A percentile compares a stretch with the other conserved stretches of the same genome.
These are phyloP conservation scores for Paradisaea rubra DNA, from an alignment of 2,113 vertebrate genomes.

Conservation along the genomic window DNA sequence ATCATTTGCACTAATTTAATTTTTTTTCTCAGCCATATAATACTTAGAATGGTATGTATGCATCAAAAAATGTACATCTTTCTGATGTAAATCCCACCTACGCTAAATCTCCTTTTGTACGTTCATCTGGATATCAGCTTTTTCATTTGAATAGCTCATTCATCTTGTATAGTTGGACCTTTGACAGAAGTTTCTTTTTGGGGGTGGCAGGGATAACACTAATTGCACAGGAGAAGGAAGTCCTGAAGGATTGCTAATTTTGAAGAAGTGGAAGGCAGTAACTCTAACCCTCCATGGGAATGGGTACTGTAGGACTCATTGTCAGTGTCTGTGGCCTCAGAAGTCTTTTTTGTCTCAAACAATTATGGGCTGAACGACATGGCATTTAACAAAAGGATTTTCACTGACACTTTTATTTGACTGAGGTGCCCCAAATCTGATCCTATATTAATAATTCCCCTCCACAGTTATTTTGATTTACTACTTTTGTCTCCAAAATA, in stretches of 20 bases:
- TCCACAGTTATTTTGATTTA: not conserved
- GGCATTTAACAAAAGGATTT: not conserved
- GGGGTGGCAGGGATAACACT: not conserved
- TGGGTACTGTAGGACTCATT: not conserved
- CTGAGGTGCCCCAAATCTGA: not conserved
- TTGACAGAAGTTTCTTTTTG: not conserved
- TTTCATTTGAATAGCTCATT: not conserved
- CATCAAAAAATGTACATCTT: not conserved
- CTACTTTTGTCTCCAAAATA: not conserved
- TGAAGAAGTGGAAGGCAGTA: not conserved
- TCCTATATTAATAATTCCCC: not conserved
- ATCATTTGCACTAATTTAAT: not conserved
- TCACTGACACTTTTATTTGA: not conserved
- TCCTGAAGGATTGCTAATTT: not conserved
- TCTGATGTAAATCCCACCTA: not conserved
- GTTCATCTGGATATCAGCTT: not conserved
- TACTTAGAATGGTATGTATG: not conserved
- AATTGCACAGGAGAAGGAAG: not conserved
- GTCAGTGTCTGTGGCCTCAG: not conserved
- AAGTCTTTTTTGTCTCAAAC: not conserved
- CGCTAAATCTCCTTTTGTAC: not conserved
- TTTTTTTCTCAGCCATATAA: not conserved
- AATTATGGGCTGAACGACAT: not conserved
- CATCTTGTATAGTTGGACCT: not conserved
- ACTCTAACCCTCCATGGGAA: not conserved